These are phyloP conservation scores for Gymnocheta viridis DNA, from an alignment of 2,888 invertebrate species.

Conservation along the genomic window DNA sequence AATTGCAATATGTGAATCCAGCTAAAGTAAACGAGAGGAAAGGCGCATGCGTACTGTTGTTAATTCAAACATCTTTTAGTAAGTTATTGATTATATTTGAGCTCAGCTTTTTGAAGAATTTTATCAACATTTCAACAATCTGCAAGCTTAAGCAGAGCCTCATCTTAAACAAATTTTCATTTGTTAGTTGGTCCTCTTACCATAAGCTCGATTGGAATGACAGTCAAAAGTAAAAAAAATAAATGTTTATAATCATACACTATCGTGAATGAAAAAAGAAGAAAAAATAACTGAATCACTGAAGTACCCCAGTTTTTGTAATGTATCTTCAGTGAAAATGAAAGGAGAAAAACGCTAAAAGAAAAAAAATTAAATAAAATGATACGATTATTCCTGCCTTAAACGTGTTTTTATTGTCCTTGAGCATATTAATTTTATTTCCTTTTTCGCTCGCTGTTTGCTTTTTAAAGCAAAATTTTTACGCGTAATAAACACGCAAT, in stretches of 20 bases:
- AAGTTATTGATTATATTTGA: too few relatives aligned
- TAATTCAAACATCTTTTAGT: too few relatives aligned
- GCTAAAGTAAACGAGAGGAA: too few relatives aligned
- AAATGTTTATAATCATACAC: background rate
- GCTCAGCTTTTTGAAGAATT: too few relatives aligned
- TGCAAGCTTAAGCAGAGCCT: too few relatives aligned
- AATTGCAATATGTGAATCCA: too few relatives aligned
- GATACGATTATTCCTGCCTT: constrained; percentile 42
- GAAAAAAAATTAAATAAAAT: constrained; percentile 24
- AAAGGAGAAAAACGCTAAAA: constrained; percentile 17
- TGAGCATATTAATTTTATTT: constrained; percentile 50
- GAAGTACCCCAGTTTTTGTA: constrained; percentile 16
- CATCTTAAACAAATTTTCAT: background rate
- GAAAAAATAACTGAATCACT: constrained; percentile 4
- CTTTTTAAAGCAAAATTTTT: constrained; percentile 21
- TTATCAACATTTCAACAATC: too few relatives aligned
- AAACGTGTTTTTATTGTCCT: constrained; percentile 57
- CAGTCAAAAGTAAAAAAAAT: background rate
- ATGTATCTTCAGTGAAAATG: constrained; percentile 14
- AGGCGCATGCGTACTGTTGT: too few relatives aligned
- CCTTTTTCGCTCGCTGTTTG: background rate
- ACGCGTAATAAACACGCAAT: constrained; percentile 59
- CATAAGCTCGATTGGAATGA: too few relatives aligned
- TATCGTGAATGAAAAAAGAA: background rate
- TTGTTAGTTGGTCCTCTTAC: constrained; percentile 10